Evolutionary conservation across 2,797 vertebrate genomes (phyloP).

Genomic region (Chiroxiphia lanceolata): DNA sequence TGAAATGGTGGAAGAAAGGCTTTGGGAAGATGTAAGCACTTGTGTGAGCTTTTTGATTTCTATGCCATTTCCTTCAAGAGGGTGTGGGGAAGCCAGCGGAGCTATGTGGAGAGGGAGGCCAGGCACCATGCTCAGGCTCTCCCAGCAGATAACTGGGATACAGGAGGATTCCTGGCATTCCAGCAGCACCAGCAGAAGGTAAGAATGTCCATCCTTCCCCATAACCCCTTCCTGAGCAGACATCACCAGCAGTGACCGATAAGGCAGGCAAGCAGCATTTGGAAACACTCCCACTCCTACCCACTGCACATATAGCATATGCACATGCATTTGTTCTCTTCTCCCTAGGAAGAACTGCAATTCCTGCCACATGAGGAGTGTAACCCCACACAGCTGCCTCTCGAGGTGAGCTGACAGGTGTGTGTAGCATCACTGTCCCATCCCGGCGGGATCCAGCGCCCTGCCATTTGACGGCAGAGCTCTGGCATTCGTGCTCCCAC

Average conservation of each 20-base stretch:
- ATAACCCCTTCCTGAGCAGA: neutral
- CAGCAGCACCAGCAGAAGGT: slow-evolving; percentile 2
- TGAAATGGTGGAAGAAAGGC: neutral
- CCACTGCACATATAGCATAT: neutral
- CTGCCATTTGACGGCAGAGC: neutral
- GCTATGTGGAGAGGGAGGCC: neutral
- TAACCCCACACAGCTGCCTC: neutral
- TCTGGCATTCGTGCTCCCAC: neutral
- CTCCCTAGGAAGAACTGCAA: neutral
- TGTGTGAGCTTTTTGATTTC: neutral
- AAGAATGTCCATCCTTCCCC: neutral
- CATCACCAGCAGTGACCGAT: neutral
- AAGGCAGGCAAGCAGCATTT: neutral
- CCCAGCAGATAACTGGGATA: neutral
- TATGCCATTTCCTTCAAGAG: neutral
- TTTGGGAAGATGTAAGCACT: neutral
- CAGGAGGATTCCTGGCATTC: slow-evolving; percentile 60
- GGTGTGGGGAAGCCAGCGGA: neutral
- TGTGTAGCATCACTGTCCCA: accelerated
- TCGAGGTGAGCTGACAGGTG: accelerated
- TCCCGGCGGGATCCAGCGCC: neutral
- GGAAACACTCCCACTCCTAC: neutral
- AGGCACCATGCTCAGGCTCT: neutral
- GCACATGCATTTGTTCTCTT: neutral
- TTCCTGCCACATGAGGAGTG: accelerated